Evolutionary conservation across 2,113 vertebrate genomes (phyloP).

Genomic region (Motacilla tschutschensis): DNA sequence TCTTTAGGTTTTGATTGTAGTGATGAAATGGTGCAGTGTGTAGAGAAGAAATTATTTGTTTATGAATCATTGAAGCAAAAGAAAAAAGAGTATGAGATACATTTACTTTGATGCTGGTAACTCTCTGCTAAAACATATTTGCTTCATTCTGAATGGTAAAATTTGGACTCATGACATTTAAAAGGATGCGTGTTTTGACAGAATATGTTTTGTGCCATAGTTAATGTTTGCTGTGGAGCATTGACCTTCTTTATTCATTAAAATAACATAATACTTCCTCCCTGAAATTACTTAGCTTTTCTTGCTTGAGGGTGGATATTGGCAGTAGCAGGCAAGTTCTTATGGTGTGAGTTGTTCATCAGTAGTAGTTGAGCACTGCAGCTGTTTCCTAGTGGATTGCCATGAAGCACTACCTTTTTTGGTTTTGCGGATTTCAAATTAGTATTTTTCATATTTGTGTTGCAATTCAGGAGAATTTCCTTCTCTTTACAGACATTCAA

Average conservation of each 20-base stretch:
- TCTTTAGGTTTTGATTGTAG: constrained; percentile 32
- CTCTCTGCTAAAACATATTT: neutral
- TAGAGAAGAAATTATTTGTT: constrained; percentile 12
- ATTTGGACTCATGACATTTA: neutral
- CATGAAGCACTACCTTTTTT: neutral
- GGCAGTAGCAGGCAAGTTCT: neutral
- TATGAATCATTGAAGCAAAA: neutral
- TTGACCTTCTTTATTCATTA: neutral
- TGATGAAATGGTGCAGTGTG: constrained; percentile 21
- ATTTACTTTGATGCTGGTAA: neutral
- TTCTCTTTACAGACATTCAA: neutral
- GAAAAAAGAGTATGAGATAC: neutral
- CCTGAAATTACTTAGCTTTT: neutral
- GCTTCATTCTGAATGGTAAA: neutral
- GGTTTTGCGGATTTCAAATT: neutral
- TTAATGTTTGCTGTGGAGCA: neutral
- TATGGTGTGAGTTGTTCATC: neutral
- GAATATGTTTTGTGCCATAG: neutral
- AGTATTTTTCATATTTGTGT: neutral
- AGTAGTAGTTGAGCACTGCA: neutral
- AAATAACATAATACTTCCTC: neutral
- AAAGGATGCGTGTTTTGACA: neutral
- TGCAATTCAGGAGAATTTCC: neutral
- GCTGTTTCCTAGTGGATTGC: neutral
- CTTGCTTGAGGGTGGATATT: neutral